phyloP scores from a whole-genome alignment of 2,797 vertebrate genomes.

The Apodemus agrarius region DNA sequence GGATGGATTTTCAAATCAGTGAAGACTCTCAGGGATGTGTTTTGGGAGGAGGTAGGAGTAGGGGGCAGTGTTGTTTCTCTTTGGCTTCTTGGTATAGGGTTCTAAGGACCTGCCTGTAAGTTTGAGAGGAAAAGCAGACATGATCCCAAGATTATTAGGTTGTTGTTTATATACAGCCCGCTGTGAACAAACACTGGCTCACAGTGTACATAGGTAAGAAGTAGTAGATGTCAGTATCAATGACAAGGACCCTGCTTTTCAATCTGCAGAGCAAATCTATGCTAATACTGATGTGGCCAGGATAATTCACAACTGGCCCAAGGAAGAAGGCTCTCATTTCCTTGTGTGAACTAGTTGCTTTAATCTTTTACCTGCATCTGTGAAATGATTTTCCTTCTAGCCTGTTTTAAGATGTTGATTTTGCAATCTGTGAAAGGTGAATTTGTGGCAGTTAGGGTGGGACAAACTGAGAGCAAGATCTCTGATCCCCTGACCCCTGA shows the following conservation, averaged over 20 bases:
- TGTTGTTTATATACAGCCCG: rapidly evolving
- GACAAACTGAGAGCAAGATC: neutral
- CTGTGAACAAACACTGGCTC: neutral
- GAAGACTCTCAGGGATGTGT: neutral
- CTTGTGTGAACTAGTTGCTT: neutral
- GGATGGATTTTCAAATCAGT: neutral
- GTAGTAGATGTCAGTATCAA: no score
- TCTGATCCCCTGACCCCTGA: no score
- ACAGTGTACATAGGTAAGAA: neutral
- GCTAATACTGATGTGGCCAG: neutral
- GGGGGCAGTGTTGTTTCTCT: rapidly evolving
- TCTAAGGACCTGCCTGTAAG: neutral
- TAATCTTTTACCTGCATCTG: neutral
- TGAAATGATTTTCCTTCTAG: neutral
- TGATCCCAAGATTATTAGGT: neutral
- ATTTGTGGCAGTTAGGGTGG: neutral
- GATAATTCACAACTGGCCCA: neutral
- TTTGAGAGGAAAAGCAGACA: neutral
- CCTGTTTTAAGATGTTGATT: neutral
- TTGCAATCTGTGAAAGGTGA: neutral
- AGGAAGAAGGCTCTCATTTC: neutral
- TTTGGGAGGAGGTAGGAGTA: rapidly evolving
- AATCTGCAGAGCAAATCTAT: neutral
- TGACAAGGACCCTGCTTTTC: neutral
- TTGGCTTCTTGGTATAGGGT: neutral